phyloP scores from a whole-genome alignment of 2,113 vertebrate genomes.

The Catagonus wagneri region DNA sequence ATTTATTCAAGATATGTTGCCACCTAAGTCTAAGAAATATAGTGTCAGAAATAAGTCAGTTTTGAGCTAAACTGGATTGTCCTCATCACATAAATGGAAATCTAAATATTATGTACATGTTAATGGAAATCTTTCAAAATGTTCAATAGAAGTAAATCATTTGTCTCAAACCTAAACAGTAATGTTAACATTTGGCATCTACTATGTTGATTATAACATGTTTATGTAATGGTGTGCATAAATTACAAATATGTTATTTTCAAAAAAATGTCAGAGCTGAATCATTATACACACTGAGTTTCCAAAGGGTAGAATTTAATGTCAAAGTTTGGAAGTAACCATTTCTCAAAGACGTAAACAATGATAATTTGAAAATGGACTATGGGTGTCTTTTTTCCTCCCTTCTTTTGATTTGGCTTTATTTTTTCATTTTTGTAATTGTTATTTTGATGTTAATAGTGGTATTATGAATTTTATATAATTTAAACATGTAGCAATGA shows the following conservation, averaged over 20 bases:
- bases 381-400: neutral
- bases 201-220: neutral
- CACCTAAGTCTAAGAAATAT: neutral
- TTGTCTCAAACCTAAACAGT: neutral
- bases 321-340: neutral
- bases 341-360: neutral
- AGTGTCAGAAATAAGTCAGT: neutral
- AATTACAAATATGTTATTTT: slow-evolving; percentile 1
- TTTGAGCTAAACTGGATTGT: neutral
- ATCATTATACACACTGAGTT: neutral
- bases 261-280: neutral
- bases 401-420: neutral
- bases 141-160: neutral
- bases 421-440: neutral
- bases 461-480: neutral
- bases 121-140: neutral
- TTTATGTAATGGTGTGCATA: neutral
- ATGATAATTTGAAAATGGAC: neutral
- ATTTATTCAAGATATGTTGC: neutral
- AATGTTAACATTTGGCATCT: neutral
- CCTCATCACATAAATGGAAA: neutral
- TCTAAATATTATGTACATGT: neutral
- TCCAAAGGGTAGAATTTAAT: neutral
- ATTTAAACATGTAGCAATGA: neutral
- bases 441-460: neutral